Evolutionary conservation across 2,888 invertebrate genomes (phyloP).

Genomic region (Plebejus argus): DNA sequence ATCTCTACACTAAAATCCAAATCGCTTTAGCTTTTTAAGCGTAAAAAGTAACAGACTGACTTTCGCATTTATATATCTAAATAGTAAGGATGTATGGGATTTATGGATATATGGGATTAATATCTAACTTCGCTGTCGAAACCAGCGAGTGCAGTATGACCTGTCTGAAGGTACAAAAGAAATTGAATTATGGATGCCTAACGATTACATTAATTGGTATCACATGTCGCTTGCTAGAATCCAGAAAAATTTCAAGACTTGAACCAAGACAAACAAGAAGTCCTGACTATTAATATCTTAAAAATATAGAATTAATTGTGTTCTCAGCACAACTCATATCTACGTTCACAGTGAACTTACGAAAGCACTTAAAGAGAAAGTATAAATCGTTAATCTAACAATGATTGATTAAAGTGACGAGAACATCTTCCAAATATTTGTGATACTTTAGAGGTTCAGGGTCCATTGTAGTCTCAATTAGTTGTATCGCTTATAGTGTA

Average conservation of each 20-base stretch:
- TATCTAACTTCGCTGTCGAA: no score
- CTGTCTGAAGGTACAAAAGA: no score
- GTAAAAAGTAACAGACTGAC: no score
- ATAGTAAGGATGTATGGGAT: no score
- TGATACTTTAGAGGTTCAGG: conserved; percentile 1
- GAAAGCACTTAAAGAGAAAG: neutral
- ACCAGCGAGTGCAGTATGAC: no score
- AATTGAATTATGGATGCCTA: no score
- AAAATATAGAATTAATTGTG: neutral
- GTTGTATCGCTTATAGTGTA: neutral
- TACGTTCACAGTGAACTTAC: neutral
- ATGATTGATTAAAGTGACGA: conserved; percentile 9
- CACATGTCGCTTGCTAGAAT: neutral
- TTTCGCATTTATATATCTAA: no score
- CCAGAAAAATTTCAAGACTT: neutral
- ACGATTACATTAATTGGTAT: no score
- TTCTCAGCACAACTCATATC: neutral
- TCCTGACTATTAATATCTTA: neutral
- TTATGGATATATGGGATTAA: no score
- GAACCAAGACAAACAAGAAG: neutral
- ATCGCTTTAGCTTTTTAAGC: no score
- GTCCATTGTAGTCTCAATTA: neutral
- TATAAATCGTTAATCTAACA: neutral
- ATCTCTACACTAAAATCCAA: no score
- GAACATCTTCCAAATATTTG: neutral